A percentile compares a stretch with the other conserved stretches of the same genome.
phyloP scores from a whole-genome alignment of 2,888 invertebrate species.

The Metopia argyrocephala region DNA sequence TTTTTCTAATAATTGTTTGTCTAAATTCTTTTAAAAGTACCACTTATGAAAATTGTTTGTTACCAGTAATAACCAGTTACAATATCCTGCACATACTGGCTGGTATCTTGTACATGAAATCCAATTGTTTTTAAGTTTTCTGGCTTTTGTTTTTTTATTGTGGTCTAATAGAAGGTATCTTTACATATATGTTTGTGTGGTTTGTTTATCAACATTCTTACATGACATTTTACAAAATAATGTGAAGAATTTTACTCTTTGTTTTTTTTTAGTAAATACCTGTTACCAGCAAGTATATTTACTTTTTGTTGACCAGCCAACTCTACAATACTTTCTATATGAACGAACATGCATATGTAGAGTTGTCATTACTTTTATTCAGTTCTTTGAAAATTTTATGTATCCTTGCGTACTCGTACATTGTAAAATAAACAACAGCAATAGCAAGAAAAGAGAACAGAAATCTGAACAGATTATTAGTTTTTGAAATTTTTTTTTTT shows the following conservation, averaged over 20 bases:
- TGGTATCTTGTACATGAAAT: background rate
- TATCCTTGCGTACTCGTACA: background rate
- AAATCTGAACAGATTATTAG: constrained; percentile 44
- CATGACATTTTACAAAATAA: constrained; percentile 51
- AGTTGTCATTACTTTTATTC: no score
- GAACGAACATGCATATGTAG: no score
- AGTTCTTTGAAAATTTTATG: no score
- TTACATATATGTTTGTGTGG: background rate
- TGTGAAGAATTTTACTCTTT: constrained; percentile 42
- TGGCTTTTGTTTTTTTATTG: background rate
- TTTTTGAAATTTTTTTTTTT: constrained; percentile 36
- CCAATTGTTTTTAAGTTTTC: background rate
- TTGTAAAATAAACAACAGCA: background rate
- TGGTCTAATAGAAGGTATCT: background rate
- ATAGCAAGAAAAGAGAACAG: background rate
- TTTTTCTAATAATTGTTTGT: no score
- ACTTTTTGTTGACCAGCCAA: no score
- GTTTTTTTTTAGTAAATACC: constrained; percentile 37
- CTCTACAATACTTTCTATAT: no score
- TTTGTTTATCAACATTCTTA: constrained; percentile 40
- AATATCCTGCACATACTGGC: background rate
- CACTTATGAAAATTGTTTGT: constrained; percentile 62
- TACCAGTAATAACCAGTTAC: constrained; percentile 52
- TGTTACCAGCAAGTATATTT: constrained; percentile 28
- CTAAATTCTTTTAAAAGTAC: constrained; percentile 40